These are phyloP conservation scores for Lampris incognitus DNA, from an alignment of 2,113 vertebrate species.

Conservation along the genomic window DNA sequence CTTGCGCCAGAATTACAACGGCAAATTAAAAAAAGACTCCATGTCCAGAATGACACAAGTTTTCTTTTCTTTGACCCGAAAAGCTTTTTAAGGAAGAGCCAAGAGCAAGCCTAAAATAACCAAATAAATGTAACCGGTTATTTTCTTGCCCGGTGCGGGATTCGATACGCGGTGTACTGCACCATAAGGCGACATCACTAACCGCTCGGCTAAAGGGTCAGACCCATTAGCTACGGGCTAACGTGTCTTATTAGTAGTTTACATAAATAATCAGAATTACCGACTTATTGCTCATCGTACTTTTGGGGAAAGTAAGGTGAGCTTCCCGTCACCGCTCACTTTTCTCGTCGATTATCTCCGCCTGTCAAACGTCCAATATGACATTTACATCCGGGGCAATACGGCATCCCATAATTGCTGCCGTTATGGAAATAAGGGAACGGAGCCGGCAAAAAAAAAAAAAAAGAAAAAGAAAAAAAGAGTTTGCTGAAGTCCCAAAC, in stretches of 20 bases:
- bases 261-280: neutral
- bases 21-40: constrained; percentile 1
- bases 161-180: too few species aligned
- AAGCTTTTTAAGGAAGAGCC: neutral
- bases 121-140: too few species aligned
- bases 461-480: neutral
- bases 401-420: neutral
- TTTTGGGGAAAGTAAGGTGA: constrained; percentile 10
- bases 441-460: neutral
- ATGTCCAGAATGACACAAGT: too few species aligned
- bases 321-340: constrained; percentile 11
- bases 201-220: too few species aligned
- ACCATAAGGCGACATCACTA: too few species aligned
- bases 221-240: too few species aligned
- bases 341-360: neutral
- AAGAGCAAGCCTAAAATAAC: too few species aligned
- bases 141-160: too few species aligned
- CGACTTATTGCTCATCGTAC: neutral
- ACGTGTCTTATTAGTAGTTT: too few species aligned
- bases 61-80: constrained; percentile 6
- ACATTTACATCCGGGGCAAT: neutral
- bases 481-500: neutral
- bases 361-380: constrained; percentile 6
- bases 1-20: constrained; percentile 15
- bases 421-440: neutral